Conservation (phyloP, 2,113 vertebrate genomes). For the Sterna hirundo region DNA sequence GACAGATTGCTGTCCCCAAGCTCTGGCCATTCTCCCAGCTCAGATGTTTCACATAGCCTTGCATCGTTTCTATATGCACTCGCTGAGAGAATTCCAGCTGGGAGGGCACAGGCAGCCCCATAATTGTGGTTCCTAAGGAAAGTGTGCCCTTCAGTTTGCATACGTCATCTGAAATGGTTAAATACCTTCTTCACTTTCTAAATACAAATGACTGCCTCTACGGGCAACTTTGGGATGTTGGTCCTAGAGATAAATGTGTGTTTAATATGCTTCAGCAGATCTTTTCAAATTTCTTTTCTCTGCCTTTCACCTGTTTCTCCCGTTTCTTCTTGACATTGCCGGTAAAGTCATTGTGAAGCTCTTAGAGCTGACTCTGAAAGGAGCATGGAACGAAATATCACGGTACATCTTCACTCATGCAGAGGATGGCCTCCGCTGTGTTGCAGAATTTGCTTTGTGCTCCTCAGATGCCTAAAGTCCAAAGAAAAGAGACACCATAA, state of each 20-base stretch:
- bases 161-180: background rate
- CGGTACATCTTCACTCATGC: background rate
- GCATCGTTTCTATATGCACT: background rate
- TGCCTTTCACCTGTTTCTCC: background rate
- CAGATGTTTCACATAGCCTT: background rate
- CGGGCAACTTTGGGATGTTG: background rate
- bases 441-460: background rate
- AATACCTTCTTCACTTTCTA: background rate
- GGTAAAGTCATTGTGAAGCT: background rate
- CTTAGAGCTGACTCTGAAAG: background rate
- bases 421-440: background rate
- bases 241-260: background rate
- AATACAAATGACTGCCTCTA: background rate
- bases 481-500: background rate
- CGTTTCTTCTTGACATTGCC: background rate
- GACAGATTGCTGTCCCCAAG: background rate
- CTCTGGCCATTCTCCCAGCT: background rate
- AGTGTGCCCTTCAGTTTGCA: background rate
- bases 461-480: background rate
- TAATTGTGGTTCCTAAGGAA: background rate
- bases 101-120: background rate
- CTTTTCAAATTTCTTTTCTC: background rate
- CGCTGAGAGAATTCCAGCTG: background rate
- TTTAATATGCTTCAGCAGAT: background rate
- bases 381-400: background rate